These are phyloP conservation scores for Disparrhopalites patrizii DNA, from an alignment of 2,888 invertebrate genomes.

Conservation along the genomic window DNA sequence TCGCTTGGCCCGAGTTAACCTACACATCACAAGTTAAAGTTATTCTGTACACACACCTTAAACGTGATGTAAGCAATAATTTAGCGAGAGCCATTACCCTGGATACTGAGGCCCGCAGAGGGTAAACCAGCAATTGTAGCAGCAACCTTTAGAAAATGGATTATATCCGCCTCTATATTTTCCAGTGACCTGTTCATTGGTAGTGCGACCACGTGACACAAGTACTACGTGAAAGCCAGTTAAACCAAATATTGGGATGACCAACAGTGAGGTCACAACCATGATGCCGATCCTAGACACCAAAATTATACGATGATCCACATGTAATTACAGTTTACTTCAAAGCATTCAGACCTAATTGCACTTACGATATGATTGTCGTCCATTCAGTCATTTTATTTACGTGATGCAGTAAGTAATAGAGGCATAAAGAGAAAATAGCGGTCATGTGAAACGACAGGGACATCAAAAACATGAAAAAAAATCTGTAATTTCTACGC, in stretches of 20 bases:
- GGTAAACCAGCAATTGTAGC: constrained; percentile 90
- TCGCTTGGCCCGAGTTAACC: constrained; percentile 45
- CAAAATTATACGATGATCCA: too few species aligned
- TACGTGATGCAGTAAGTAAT: constrained; percentile 83
- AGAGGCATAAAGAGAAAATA: constrained; percentile 89
- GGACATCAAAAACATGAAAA: constrained; percentile 97
- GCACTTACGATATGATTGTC: constrained; percentile 60
- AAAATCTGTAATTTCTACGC: constrained; percentile 94
- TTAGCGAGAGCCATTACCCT: constrained; percentile 61
- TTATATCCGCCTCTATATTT: constrained; percentile 98
- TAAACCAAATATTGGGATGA: constrained; percentile 95
- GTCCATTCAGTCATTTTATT: constrained; percentile 72
- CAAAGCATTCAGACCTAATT: neutral
- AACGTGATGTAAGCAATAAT: neutral
- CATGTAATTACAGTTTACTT: neutral
- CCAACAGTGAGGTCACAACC: constrained; percentile 83
- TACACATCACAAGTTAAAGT: constrained; percentile 18
- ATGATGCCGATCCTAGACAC: constrained; percentile 89
- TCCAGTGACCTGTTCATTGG: constrained; percentile 99
- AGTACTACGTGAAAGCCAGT: constrained; percentile 97
- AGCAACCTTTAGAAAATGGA: constrained; percentile 94
- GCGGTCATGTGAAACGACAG: constrained; percentile 96
- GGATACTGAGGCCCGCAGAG: constrained; percentile 97
- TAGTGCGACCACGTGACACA: constrained; percentile 82
- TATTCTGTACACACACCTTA: neutral